Percentiles rank a stretch among this genome's conserved stretches.
Conservation (phyloP, 2,888 invertebrate genomes). For the Blastobasis adustella region DNA sequence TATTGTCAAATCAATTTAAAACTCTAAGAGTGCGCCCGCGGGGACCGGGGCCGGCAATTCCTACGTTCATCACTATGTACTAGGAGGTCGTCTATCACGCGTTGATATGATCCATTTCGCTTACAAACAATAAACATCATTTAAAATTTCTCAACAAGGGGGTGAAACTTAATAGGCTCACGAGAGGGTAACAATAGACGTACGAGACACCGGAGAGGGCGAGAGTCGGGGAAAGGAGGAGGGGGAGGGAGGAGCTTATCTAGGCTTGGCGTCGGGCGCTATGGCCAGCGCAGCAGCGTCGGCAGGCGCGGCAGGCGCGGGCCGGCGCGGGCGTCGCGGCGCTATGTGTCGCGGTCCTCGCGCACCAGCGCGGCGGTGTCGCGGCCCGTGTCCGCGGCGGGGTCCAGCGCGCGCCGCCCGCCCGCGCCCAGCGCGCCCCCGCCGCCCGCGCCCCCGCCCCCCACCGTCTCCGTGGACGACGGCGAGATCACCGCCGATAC, state of each 20-base stretch:
- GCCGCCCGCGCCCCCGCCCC: slow-evolving; percentile 80
- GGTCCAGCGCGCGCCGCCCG: slow-evolving; percentile 86
- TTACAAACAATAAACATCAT: slow-evolving; percentile 6
- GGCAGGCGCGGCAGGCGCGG: slow-evolving; percentile 5
- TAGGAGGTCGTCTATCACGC: slow-evolving; percentile 38
- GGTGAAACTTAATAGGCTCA: slow-evolving; percentile 12
- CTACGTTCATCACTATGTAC: slow-evolving; percentile 51
- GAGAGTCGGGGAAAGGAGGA: slow-evolving; percentile 44
- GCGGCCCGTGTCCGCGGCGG: slow-evolving; percentile 90
- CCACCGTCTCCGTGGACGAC: slow-evolving; percentile 86
- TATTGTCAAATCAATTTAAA: slow-evolving; percentile 69
- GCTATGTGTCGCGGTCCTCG: slow-evolving; percentile 82
- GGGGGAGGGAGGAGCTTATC: slow-evolving; percentile 21
- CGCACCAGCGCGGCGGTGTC: slow-evolving; percentile 93
- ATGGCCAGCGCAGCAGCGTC: background rate
- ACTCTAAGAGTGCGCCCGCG: slow-evolving; percentile 19
- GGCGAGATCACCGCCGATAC: slow-evolving; percentile 86
- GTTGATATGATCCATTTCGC: slow-evolving; percentile 51
- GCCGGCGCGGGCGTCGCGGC: slow-evolving; percentile 12
- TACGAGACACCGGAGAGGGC: slow-evolving; percentile 26
- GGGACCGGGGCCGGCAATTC: slow-evolving; percentile 33
- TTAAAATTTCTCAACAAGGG: no score
- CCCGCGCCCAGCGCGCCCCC: slow-evolving; percentile 36
- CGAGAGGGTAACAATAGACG: slow-evolving; percentile 21
- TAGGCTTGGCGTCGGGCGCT: background rate